Evolutionary conservation across 2,113 vertebrate species (phyloP).

Genomic region (Semicossyphus pulcher): DNA sequence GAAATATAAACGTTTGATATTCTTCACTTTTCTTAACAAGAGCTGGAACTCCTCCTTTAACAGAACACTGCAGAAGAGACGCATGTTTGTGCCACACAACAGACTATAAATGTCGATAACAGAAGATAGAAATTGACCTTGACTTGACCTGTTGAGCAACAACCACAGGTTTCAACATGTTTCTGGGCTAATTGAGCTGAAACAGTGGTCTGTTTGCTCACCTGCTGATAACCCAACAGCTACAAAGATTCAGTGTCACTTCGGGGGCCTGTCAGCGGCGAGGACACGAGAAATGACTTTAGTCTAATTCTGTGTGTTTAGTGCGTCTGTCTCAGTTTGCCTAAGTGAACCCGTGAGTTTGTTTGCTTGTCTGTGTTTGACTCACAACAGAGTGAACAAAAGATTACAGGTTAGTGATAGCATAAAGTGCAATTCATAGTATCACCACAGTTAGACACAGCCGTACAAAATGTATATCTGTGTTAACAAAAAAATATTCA

Average conservation of each 20-base stretch:
- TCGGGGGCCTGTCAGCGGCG: background rate
- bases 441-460: background rate
- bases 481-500: background rate
- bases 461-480: no score
- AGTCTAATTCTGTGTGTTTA: constrained; percentile 17
- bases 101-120: background rate
- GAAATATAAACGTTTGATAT: no score
- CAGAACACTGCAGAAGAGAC: background rate
- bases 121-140: constrained; percentile 20
- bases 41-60: background rate
- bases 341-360: background rate
- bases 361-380: constrained; percentile 37
- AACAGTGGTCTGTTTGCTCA: constrained; percentile 46
- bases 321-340: constrained; percentile 32
- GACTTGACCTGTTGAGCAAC: constrained; percentile 28
- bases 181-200: constrained; percentile 20
- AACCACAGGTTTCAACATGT: constrained; percentile 27
- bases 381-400: background rate
- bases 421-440: no score
- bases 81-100: background rate
- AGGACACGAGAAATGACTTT: background rate
- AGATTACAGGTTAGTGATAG: constrained; percentile 21
- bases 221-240: constrained; percentile 27
- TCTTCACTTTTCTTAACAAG: no score
- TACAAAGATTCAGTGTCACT: constrained; percentile 13